Base-by-base conservation (phyloP, 2,888 invertebrate species). In the Euplagia quadripunctaria region DNA sequence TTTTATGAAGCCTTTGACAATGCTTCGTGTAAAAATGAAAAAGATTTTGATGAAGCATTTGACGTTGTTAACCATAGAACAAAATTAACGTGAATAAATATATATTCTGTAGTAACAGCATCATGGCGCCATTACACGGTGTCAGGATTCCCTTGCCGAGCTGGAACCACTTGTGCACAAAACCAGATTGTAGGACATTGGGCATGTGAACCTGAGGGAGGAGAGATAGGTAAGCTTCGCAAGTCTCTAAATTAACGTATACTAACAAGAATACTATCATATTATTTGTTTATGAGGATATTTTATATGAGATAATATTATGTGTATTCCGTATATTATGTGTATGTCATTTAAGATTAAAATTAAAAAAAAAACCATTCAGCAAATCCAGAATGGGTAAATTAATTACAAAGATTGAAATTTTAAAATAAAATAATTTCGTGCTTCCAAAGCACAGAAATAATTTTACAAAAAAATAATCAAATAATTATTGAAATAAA, bases 111-210 rank as follows among this genome's bases (percentile, higher is more conserved):
- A 96, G 96, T 93, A 72, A 89, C 95, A 82, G 96, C 96, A 55
- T 96, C 97, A 0, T 98, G 98, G 97, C 96, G 97, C 52, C 97
- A 97, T 80, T 98, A 97, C 92, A 97, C 98, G 0, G 98, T 98
- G 3, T 97, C 97, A 17, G 98, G 98, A 43, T 97, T 97, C 89
- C 98, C 98, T 0, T 98, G 98, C 82, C 96, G 97, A 55, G 90
- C 96, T 7, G 98, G 97, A 2, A 97, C 97, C 0, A 92, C 94
- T 0, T 98, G 98, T 84, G 97, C 97, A 46, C 97, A 97, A 90
- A 98, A 98, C 89, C 92, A 96, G 7, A 96, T 98, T 16, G 97
- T 97, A 0, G 98, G 98, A 0, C 98, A 98, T 87, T 98, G 98
- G 97, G 97, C 97, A 20, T 98, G 98, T 83, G 98, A 98, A 84